Conservation (phyloP, 2,888 invertebrate species). For the Drosophila cognata region DNA sequence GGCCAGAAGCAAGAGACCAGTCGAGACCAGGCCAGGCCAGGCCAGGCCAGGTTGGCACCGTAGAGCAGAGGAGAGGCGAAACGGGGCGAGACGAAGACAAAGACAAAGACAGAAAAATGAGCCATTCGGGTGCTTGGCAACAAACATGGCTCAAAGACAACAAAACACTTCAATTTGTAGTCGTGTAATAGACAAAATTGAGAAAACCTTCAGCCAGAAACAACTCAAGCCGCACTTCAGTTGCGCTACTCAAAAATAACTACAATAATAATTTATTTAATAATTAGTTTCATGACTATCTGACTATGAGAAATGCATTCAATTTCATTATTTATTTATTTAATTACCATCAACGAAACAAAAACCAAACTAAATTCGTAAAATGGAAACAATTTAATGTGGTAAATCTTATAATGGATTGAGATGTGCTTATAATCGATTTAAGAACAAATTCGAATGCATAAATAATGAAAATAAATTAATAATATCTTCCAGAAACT, state of each 20-base stretch:
- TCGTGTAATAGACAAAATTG: constrained; percentile 66
- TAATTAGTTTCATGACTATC: not conserved
- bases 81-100: constrained; percentile 1
- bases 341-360: too few species aligned
- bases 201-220: constrained; percentile 48
- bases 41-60: constrained; percentile 5
- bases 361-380: not conserved
- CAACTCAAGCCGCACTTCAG: constrained; percentile 11
- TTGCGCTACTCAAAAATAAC: constrained; percentile 18
- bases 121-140: constrained; percentile 70
- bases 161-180: constrained; percentile 67
- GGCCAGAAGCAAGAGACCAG: constrained; percentile 33
- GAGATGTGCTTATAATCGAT: not conserved
- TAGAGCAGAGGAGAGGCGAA: not conserved
- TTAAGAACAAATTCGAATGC: not conserved
- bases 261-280: not conserved
- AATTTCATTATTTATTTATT: not conserved
- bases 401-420: too few species aligned
- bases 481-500: not conserved
- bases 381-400: not conserved
- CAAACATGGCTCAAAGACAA: constrained; percentile 58
- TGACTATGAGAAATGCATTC: not conserved
- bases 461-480: not conserved
- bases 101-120: constrained; percentile 40
- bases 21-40: constrained; percentile 13